Base-by-base conservation (phyloP, 1,140 invertebrate species). In the Brachionus manjavacas region DNA sequence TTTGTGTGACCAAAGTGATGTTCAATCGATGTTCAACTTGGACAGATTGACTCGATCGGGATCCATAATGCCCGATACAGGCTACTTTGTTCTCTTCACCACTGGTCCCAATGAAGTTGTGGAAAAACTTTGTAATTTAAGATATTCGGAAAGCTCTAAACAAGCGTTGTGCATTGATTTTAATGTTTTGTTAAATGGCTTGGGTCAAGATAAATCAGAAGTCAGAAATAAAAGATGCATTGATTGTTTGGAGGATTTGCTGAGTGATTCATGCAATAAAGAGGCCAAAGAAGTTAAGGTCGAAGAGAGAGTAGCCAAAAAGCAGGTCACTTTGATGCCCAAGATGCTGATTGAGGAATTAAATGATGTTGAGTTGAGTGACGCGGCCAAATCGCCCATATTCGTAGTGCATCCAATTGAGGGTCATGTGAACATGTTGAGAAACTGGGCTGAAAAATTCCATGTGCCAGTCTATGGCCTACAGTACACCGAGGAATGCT, bases 341-440 rank as follows among this genome's bases (percentile, higher is more conserved):
- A 76, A 76, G 49, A 14, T 11, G 23, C 8, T 76, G 2, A 49
- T 76, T 49, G 72, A 76, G 25, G 28, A 76, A 76, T 76, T 76
- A 9, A 76, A 76, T 76, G 46, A 31, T 49, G 43, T 76, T 25
- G 72, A 76, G 41, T 23, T 25, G 4, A 49, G n/a, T 14, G 23
- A 76, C 6, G 46, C 20, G 3, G 9, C 8, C 9, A 49, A 23
- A 16, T 74, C 9, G 46, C 72, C 72, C n/a, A 49, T 76, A 0
- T 76, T 76, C 14, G 72, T 76, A 11, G 25, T 76, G 12, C 41
- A 49, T 76, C 72, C 72, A 76, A 76, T 76, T 52, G 72, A 49
- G 12, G 72, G 41, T 9, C 41, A 49, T 49, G 72, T 49, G 3
- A 76, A 49, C n/a, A 49, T 46, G 41, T 7, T 76, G 43, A 46